Evolutionary conservation across 2,888 invertebrate species (phyloP), one percentile per base, ranked within the genome.

Genomic region (Strigamia maritima): DNA sequence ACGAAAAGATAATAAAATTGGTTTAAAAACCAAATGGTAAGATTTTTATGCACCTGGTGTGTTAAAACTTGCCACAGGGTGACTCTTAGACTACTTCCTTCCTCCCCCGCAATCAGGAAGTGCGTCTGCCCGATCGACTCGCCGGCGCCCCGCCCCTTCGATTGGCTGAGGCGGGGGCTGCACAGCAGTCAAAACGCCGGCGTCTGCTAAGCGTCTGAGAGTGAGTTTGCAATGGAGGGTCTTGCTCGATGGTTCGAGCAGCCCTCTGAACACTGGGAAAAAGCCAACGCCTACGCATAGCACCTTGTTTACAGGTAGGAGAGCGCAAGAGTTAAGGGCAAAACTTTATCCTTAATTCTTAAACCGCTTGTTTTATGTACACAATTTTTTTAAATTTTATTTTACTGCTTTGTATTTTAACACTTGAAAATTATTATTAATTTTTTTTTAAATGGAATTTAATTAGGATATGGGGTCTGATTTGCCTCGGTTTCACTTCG

Each of bases 131-230:
- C 60, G 60, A 60, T 60, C 60, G 60, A 60, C 60, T 60, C 70
- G 70, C 70, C 70, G 70, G 12, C 70, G 70, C 60, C 60, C 60
- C 60, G 60, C 60, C 60, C 60, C 60, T 60, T 60, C 60, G 60
- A 60, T 60, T 60, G 60, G 60, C 60, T 60, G 60, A 60, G 24
- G 60, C 60, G 60, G 60, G 60, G 60, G 60, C 60, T n/a, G 60
- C 60, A 22, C 22, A 60, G 60, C 60, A 60, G 60, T 60, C 60
- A 60, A 60, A 60, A 60, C 60, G 60, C 60, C 60, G 60, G 60
- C 60, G 60, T 60, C 60, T 60, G 24, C 60, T 60, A 22, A 60
- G 60, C 60, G 60, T 60, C 60, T 60, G 60, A 60, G 60, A 60
- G 60, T 60, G 19, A 60, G 60, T 19, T 44, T 28, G 70, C 26